A percentile compares a stretch with the other conserved stretches of the same genome.
Evolutionary conservation across 2,113 vertebrate species (phyloP).

Genomic region (Bucco capensis): DNA sequence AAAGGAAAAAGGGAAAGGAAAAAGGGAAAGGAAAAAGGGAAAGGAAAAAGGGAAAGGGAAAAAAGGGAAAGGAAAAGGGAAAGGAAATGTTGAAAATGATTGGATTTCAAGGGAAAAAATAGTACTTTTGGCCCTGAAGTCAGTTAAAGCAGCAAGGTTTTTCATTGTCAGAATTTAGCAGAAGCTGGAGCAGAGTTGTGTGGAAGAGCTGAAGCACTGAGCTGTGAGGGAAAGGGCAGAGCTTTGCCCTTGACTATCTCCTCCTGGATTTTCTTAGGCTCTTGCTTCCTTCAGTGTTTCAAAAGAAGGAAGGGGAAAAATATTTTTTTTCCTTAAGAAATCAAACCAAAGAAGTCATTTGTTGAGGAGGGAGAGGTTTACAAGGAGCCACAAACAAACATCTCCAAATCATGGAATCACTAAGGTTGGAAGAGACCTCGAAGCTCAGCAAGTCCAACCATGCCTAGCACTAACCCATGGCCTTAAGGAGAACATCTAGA

Average conservation of each 20-base stretch:
- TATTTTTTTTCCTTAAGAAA: slow-evolving; percentile 16
- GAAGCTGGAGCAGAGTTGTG: slow-evolving; percentile 45
- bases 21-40: no score
- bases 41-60: neutral
- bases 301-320: slow-evolving; percentile 1
- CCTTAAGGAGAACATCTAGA: no score
- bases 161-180: slow-evolving; percentile 43
- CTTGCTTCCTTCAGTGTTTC: neutral
- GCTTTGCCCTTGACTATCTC: neutral
- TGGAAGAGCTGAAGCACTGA: neutral
- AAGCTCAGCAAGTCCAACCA: no score
- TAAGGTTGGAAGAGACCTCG: no score
- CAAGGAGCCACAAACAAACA: neutral
- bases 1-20: no score
- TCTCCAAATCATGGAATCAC: no score
- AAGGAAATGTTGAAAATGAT: no score
- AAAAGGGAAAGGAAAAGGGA: no score
- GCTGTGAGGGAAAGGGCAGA: neutral
- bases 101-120: no score
- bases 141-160: no score
- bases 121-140: no score
- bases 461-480: no score
- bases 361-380: slow-evolving; percentile 2
- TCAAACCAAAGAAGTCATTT: slow-evolving; percentile 42
- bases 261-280: neutral